A percentile compares a stretch with the other conserved stretches of the same genome.
Conservation (phyloP, 1,140 invertebrate genomes). For the Ceratina japonica region DNA sequence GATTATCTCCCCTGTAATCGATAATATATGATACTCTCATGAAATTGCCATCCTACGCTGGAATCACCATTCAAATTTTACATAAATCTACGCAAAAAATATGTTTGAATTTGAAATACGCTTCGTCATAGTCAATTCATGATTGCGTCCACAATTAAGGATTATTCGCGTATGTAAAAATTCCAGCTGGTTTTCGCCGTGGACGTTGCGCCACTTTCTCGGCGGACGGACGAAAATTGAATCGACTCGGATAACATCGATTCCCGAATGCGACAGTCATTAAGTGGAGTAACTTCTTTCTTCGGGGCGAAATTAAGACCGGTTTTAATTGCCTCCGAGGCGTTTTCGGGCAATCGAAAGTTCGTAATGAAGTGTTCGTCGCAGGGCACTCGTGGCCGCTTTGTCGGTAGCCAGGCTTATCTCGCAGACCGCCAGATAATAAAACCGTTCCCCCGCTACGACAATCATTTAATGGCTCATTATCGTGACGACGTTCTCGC, state of each 20-base stretch:
- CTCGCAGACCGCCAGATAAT: slow-evolving; percentile 55
- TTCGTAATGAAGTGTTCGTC: slow-evolving; percentile 65
- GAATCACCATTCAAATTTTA: too few species aligned
- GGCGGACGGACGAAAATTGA: background rate
- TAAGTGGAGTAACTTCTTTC: slow-evolving; percentile 30
- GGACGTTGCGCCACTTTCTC: background rate
- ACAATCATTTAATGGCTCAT: slow-evolving; percentile 68
- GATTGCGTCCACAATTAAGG: background rate
- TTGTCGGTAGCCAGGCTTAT: slow-evolving; percentile 51
- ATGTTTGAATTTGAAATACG: background rate
- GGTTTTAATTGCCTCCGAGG: slow-evolving; percentile 56
- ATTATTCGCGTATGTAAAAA: background rate
- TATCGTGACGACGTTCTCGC: slow-evolving; percentile 58
- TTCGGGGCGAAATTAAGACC: slow-evolving; percentile 47
- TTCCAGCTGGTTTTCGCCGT: rapidly evolving
- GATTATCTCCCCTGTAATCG: background rate
- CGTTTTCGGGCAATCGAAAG: slow-evolving; percentile 59
- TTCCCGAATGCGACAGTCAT: slow-evolving; percentile 27
- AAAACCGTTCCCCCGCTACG: slow-evolving; percentile 57
- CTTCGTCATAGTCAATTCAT: background rate
- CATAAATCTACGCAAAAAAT: background rate
- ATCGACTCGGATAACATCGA: slow-evolving; percentile 1
- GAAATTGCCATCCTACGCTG: background rate
- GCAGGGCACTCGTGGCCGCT: slow-evolving; percentile 39
- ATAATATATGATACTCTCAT: slow-evolving; percentile 4